Evolutionary conservation across 2,888 invertebrate genomes (phyloP).

Genomic region (Morpho achilles): DNA sequence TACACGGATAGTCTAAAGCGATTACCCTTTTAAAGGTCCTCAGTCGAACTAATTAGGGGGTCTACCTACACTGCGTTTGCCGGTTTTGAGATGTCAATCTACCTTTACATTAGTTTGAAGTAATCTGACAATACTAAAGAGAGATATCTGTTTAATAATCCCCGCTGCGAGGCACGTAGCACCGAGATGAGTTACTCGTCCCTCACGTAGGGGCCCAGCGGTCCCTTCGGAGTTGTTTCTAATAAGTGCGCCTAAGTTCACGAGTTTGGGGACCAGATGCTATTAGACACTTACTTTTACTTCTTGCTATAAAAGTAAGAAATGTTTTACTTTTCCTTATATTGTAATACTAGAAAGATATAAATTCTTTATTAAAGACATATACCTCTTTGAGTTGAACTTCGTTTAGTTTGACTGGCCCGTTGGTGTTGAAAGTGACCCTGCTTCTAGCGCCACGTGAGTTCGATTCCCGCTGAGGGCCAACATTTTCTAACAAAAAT

Average conservation of each 20-base stretch:
- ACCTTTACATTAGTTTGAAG: background rate
- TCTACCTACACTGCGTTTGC: background rate
- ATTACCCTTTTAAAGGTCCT: no score
- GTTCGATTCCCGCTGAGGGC: no score
- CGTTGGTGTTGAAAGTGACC: no score
- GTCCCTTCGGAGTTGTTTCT: constrained; percentile 21
- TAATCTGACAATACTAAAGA: background rate
- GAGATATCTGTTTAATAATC: constrained; percentile 11
- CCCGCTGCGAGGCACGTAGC: constrained; percentile 18
- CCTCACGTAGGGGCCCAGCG: constrained; percentile 15
- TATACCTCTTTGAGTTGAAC: no score
- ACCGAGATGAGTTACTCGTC: constrained; percentile 18
- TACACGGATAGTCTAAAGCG: no score
- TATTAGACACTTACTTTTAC: constrained; percentile 1
- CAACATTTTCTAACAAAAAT: no score
- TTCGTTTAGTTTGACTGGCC: no score
- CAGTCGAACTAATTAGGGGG: no score
- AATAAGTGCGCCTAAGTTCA: constrained; percentile 24
- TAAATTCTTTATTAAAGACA: no score
- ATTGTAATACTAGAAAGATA: no score
- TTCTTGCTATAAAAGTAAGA: constrained; percentile 1
- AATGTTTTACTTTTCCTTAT: no score
- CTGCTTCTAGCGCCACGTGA: no score
- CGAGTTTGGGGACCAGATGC: constrained; percentile 17
- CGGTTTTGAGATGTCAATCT: background rate